Base-by-base conservation (phyloP, 2,113 vertebrate genomes). In the Eubucco bourcierii region DNA sequence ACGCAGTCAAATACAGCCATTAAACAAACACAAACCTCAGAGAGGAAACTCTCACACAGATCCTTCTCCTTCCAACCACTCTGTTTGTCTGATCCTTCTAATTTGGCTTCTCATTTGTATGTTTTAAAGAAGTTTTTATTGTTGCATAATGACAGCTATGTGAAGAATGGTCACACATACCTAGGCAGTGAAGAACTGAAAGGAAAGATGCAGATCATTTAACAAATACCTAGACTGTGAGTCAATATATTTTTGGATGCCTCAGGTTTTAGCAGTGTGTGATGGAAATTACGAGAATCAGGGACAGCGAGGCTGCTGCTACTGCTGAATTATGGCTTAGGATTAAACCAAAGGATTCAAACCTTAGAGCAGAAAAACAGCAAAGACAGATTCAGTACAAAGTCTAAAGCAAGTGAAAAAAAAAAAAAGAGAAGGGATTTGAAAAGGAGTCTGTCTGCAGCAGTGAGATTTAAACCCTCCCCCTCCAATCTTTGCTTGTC, bases 211-310 rank as follows among this genome's bases (percentile, higher is more conserved):
- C 73, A 96, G 93, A 95, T 96, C 94, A 86, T 92, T 95, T 97
- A 94, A 79, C 87, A 96, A 97, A 98, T 97, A 96, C 95, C 92
- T 95, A 97, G 97, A 98, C 97, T 95, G 53, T 98, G 98, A 97
- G 95, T 97, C 96, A 97, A 83, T 85, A 15, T 29, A 82, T 86
- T 97, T 94, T 90, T 90, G 87, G 95, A 92, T 46, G 64, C 88
- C 79, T 93, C 72, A 47, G 94, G 84, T 82, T 96, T 92, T 96
- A 94, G 66, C 85, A 97, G 86, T 65, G 75, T 96, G 79, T 86
- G 87, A 74, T 96, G 94, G 94, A 97, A 97, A 97, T 95, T 79
- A 90, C 65, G 71, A 96, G 97, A 97, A 92, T 70, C 88, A 88
- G 92, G 80, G 66, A 79, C 60, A 95, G 82, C 27, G 94, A 93